A percentile compares a stretch with the other conserved stretches of the same genome.
Conservation (phyloP, 2,113 vertebrate species). For the Platichthys stellatus region DNA sequence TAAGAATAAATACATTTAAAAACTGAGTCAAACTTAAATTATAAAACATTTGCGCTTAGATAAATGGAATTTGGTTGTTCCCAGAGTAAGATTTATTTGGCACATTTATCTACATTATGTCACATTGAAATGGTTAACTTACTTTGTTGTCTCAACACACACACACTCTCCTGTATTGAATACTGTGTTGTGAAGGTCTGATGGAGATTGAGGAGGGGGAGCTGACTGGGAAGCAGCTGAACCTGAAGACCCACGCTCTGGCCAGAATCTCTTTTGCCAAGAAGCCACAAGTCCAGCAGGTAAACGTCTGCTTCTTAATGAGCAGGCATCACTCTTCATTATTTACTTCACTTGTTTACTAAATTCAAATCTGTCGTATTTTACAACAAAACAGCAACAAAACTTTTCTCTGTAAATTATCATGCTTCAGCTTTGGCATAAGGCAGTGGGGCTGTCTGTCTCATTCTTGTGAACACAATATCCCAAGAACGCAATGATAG, state of each 20-base stretch:
- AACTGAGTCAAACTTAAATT: no score
- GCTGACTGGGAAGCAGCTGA: slow-evolving; percentile 87
- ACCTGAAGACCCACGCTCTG: slow-evolving; percentile 87
- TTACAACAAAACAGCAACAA: neutral
- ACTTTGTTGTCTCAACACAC: neutral
- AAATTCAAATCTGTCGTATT: neutral
- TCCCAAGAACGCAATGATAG: no score
- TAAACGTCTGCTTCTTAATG: slow-evolving; percentile 45
- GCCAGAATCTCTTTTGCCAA: slow-evolving; percentile 93
- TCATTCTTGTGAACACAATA: neutral
- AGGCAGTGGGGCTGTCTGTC: no score
- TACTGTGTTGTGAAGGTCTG: slow-evolving; percentile 82
- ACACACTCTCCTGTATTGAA: neutral
- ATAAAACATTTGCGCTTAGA: no score
- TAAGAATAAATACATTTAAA: no score
- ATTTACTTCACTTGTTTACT: no score
- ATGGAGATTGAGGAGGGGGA: slow-evolving; percentile 97
- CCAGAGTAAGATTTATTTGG: no score
- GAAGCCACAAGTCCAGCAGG: slow-evolving; percentile 92
- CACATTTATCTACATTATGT: no score
- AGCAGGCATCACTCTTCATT: neutral
- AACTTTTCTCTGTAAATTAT: neutral
- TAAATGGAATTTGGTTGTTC: no score
- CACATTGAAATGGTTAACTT: no score
- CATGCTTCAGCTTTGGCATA: neutral